Evolutionary conservation across 2,797 vertebrate genomes (phyloP), one percentile per base, ranked within the genome.

Genomic region (Scomberomorus guttatus): DNA sequence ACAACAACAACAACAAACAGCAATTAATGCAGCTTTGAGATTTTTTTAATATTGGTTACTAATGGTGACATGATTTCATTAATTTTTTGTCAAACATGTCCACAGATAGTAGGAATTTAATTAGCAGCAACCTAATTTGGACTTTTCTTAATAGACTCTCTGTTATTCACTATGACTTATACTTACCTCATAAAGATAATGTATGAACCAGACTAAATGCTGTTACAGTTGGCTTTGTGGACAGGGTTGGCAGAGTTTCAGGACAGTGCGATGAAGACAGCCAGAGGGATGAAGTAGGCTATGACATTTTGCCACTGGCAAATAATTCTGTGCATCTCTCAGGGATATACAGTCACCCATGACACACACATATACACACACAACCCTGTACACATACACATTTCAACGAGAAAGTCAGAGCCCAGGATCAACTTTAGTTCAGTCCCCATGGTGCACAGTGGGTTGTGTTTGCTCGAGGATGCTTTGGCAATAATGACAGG

Each of bases 221-320:
- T 22, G 46, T 27, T n/a, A 3, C 20, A 29, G 51, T 34, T 8
- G 15, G 32, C 54, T 22, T 46, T 39, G 18, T 20, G 66, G 42
- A 55, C 7, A 9, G 7, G n/a, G 20, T 48, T 37, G 68, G 51
- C 58, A 50, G 39, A 52, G 46, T 22, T 56, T 37, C 6, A 24
- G 29, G 67, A 48, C 34, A 18, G 56, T 6, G 22, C 62, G 7
- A 11, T 17, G 46, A 65, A 69, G n/a, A 39, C 69, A 59, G 75
- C 80, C 75, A 42, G 77, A 75, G 76, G 73, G 60, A 60, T 5
- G 13, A 58, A 77, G 57, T 15, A 29, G 34, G 9, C 69, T 17
- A 69, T 77, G 77, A 88, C 72, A 86, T 72, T 77, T 83, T 77
- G 69, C 81, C 75, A 75, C 59, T 9, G 55, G 82, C 72, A 51